Conservation (phyloP, 2,113 vertebrate genomes). For the Cyprinodon variegatus region DNA sequence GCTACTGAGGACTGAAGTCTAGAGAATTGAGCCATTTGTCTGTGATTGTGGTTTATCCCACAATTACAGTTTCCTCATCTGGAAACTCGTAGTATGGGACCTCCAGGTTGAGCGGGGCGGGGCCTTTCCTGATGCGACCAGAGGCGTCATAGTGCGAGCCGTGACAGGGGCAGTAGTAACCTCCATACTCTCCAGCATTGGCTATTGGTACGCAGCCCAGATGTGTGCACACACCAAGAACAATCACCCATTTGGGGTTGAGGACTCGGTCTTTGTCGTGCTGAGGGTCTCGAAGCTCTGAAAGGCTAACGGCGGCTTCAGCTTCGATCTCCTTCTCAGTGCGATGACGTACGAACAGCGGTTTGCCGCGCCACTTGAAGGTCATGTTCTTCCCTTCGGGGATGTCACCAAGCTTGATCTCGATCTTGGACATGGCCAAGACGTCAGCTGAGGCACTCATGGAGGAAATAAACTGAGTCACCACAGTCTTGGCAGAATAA, state of each 20-base stretch:
- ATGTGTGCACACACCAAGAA: constrained; percentile 90
- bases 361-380: constrained; percentile 93
- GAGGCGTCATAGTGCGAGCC: constrained; percentile 96
- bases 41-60: constrained; percentile 81
- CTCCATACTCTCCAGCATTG: constrained; percentile 89
- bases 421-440: constrained; percentile 89
- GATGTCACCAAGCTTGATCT: constrained; percentile 89
- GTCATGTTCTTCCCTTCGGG: constrained; percentile 93
- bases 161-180: constrained; percentile 95
- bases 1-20: too few relatives aligned
- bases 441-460: constrained; percentile 93
- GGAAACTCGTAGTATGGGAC: constrained; percentile 88
- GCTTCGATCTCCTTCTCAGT: constrained; percentile 85
- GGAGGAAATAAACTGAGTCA: constrained; percentile 87
- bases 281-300: constrained; percentile 86
- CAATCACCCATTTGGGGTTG: constrained; percentile 86
- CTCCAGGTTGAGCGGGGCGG: constrained; percentile 91
- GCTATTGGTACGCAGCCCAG: constrained; percentile 92
- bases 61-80: constrained; percentile 83
- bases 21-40: too few relatives aligned
- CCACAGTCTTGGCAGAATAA: constrained; percentile 87
- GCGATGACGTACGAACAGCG: constrained; percentile 90
- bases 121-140: constrained; percentile 91
- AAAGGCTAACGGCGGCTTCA: constrained; percentile 82
- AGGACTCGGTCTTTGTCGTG: constrained; percentile 86